Percentiles rank a stretch among this genome's conserved stretches.
These are phyloP conservation scores for Oryzias curvinotus DNA, from an alignment of 2,113 vertebrate species.

Conservation along the genomic window DNA sequence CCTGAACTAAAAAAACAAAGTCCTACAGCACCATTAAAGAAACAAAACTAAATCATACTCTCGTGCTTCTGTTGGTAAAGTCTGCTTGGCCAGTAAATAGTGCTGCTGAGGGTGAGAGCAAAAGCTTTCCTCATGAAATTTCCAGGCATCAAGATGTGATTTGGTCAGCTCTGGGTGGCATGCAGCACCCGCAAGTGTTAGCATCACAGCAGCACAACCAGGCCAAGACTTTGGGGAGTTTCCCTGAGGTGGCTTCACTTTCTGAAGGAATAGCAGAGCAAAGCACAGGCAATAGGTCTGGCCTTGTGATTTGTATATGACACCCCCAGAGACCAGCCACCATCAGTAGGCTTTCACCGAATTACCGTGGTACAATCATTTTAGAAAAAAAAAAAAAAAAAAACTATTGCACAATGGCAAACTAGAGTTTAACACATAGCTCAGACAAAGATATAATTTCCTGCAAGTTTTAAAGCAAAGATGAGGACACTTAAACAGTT, in stretches of 20 bases:
- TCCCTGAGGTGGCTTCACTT: constrained; percentile 47
- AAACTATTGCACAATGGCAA: not conserved
- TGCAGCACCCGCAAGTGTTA: constrained; percentile 34
- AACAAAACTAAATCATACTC: no score
- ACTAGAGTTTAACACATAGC: no score
- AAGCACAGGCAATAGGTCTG: constrained; percentile 59
- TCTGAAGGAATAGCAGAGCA: constrained; percentile 68
- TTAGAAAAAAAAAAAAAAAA: constrained; percentile 30
- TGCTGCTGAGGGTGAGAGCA: not conserved
- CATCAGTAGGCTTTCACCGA: constrained; percentile 73
- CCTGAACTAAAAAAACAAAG: no score
- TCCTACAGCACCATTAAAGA: no score
- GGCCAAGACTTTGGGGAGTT: constrained; percentile 54
- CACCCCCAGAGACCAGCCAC: constrained; percentile 62
- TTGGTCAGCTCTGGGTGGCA: constrained; percentile 11
- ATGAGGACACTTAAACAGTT: no score
- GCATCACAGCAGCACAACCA: constrained; percentile 46
- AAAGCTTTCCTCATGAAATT: not conserved
- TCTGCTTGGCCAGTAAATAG: no score
- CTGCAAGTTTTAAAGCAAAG: no score
- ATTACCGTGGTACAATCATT: constrained; percentile 33
- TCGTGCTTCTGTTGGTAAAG: no score
- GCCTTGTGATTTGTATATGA: constrained; percentile 63
- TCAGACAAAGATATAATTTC: no score
- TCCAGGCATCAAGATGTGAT: not conserved